Percentiles rank a stretch among this genome's conserved stretches.
These are phyloP conservation scores for Nycteola revayana DNA, from an alignment of 2,888 invertebrate species.

Conservation along the genomic window DNA sequence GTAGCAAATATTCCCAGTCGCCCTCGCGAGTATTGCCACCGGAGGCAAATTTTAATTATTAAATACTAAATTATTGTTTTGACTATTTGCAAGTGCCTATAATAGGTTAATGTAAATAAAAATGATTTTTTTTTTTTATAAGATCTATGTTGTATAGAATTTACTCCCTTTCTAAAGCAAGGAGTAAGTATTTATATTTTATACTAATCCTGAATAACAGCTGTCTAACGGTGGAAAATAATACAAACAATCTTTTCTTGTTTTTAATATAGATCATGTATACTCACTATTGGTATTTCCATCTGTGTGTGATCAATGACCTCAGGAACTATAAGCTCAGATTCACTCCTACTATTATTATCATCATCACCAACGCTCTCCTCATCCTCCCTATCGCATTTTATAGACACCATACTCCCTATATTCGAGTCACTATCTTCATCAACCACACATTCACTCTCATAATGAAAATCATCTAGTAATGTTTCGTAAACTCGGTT, in stretches of 20 bases:
- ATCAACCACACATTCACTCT: slow-evolving; percentile 46
- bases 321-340: slow-evolving; percentile 49
- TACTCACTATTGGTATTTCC: slow-evolving; percentile 32
- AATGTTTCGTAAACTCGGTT: slow-evolving; percentile 44
- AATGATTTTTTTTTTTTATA: no score
- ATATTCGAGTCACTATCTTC: slow-evolving; percentile 61
- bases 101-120: no score
- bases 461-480: slow-evolving; percentile 43
- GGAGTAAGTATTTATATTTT: no score
- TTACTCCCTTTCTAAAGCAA: no score
- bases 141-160: no score
- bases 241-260: slow-evolving; percentile 1
- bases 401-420: slow-evolving; percentile 63
- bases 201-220: no score
- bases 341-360: neutral
- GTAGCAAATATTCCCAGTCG: no score
- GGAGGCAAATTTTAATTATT: no score
- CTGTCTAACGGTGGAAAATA: slow-evolving; percentile 2
- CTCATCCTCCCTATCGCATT: slow-evolving; percentile 41
- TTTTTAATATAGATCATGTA: no score
- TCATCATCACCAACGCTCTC: slow-evolving; percentile 10
- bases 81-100: no score
- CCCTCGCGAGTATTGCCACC: no score
- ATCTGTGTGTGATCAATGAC: slow-evolving; percentile 20
- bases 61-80: no score